Percentiles rank a stretch among this genome's conserved stretches.
Conservation (phyloP, 2,888 invertebrate genomes). For the Rhabditophanes sp. region DNA sequence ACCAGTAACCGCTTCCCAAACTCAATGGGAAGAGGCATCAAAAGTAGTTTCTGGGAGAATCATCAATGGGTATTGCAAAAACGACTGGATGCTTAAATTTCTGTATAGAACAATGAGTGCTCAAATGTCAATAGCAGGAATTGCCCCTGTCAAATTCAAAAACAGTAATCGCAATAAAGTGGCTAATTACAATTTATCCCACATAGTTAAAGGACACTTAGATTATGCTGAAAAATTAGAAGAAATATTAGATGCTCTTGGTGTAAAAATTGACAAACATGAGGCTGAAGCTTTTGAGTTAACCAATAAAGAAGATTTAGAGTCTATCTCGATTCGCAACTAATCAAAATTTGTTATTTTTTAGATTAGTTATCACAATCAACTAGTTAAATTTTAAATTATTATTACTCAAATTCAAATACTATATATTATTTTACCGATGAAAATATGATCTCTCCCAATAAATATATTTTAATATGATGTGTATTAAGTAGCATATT, state of each 20-base stretch:
- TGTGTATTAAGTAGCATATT: no score
- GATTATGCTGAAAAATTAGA: constrained; percentile 38
- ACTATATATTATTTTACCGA: no score
- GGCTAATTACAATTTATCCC: constrained; percentile 53
- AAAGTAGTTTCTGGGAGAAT: constrained; percentile 54
- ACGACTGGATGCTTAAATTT: constrained; percentile 56
- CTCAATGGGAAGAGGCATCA: constrained; percentile 49
- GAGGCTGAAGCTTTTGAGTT: background rate
- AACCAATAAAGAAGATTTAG: background rate
- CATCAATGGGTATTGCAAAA: constrained; percentile 56
- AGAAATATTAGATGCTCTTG: constrained; percentile 34
- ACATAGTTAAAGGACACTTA: constrained; percentile 48
- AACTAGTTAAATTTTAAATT: no score
- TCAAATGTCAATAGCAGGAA: constrained; percentile 53
- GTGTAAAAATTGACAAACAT: constrained; percentile 14
- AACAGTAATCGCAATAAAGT: constrained; percentile 50
- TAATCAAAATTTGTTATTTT: no score
- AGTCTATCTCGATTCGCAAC: no score
- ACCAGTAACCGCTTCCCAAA: constrained; percentile 53
- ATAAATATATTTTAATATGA: no score
- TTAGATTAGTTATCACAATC: no score
- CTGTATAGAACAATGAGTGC: constrained; percentile 55
- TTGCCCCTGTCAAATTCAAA: constrained; percentile 49
- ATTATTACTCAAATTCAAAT: no score
- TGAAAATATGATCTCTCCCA: no score